These are phyloP conservation scores for Julus scanicus DNA, from an alignment of 2,888 invertebrate species.

Conservation along the genomic window DNA sequence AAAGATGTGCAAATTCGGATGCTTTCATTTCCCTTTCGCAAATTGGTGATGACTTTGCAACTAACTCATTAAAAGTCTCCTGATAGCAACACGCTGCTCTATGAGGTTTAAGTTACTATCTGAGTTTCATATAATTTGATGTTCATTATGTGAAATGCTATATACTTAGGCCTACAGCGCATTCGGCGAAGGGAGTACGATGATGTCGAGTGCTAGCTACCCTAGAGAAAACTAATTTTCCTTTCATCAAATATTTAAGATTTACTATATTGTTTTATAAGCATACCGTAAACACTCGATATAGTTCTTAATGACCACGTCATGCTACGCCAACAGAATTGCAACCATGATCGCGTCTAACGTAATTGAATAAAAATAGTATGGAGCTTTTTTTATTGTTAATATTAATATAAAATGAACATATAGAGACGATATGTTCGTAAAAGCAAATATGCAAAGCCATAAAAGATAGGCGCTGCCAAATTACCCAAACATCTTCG, in stretches of 20 bases:
- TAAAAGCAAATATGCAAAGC: not conserved
- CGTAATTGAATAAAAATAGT: conserved; percentile 20
- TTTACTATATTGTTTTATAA: conserved; percentile 48
- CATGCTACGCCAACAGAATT: conserved; percentile 24
- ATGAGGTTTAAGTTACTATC: conserved; percentile 35
- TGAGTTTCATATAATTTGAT: conserved; percentile 36
- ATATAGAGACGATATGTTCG: not conserved
- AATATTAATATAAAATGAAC: not conserved
- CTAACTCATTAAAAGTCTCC: conserved; percentile 35
- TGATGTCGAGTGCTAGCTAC: conserved; percentile 14
- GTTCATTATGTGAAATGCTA: conserved; percentile 23
- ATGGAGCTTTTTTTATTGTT: not conserved
- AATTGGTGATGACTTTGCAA: conserved; percentile 39
- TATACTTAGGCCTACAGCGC: conserved; percentile 23
- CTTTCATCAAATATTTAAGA: conserved; percentile 51
- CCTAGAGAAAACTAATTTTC: conserved; percentile 45
- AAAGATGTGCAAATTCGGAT: not conserved
- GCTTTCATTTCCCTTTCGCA: conserved; percentile 32
- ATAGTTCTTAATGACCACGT: conserved; percentile 1
- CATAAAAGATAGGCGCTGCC: not conserved
- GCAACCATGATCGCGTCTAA: not conserved
- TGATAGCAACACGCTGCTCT: conserved; percentile 26
- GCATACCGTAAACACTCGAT: conserved; percentile 38
- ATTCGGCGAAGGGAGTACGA: not conserved
- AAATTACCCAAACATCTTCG: not conserved